Conservation (phyloP, 2,888 invertebrate species). For the Melinopterus prodromus region DNA sequence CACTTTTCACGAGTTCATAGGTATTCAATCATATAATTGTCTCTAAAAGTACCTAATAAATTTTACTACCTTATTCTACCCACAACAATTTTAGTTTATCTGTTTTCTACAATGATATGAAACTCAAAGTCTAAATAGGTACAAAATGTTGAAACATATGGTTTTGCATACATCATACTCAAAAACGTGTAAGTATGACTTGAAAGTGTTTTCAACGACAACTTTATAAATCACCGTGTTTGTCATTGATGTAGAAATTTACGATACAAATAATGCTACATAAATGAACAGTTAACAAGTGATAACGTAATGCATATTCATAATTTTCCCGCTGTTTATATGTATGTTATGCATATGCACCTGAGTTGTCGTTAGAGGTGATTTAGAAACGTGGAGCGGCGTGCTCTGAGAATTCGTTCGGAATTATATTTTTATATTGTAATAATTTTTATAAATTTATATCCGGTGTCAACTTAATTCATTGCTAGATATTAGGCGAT, state of each 20-base stretch:
- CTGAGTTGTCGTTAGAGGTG: background rate
- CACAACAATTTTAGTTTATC: too few species aligned
- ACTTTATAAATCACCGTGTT: background rate
- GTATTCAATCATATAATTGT: too few species aligned
- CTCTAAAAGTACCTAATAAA: too few species aligned
- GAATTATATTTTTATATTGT: slow-evolving; percentile 33
- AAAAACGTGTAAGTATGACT: too few species aligned
- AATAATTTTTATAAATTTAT: slow-evolving; percentile 34
- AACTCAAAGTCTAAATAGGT: too few species aligned
- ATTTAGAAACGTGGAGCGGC: slow-evolving; percentile 1
- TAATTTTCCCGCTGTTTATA: background rate
- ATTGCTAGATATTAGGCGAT: slow-evolving; percentile 28
- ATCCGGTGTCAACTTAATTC: slow-evolving; percentile 34
- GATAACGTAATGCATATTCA: background rate
- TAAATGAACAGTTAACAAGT: slow-evolving; percentile 4
- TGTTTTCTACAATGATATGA: too few species aligned
- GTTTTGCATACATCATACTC: too few species aligned
- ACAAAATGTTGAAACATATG: too few species aligned
- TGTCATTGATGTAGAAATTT: background rate
- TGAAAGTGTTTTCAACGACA: too few species aligned
- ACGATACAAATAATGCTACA: background rate
- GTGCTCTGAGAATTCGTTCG: slow-evolving; percentile 5
- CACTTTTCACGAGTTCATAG: too few species aligned
- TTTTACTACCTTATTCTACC: too few species aligned
- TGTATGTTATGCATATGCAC: background rate